Conservation (phyloP, 2,797 vertebrate species). For the Malacoraja senta region DNA sequence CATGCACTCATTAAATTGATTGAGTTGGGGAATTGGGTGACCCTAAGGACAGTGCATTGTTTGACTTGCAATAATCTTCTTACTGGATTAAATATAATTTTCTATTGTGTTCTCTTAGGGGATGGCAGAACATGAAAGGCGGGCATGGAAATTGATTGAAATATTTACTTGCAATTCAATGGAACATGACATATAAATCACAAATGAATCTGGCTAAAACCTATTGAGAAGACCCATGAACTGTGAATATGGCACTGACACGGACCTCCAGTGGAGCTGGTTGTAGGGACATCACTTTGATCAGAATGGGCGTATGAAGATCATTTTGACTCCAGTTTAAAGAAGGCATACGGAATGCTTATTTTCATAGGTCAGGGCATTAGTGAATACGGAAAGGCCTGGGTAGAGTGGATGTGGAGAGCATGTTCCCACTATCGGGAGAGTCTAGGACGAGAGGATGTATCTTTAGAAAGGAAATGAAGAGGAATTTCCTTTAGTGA, state of each 20-base stretch:
- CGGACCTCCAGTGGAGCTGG: background rate
- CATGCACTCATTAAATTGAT: background rate
- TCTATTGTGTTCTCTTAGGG: background rate
- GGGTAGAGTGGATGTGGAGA: too few relatives aligned
- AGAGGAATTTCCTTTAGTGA: too few relatives aligned
- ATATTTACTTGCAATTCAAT: background rate
- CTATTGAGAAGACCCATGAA: background rate
- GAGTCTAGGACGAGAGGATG: too few relatives aligned
- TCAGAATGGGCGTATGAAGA: background rate
- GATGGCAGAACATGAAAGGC: background rate
- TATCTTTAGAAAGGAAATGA: too few relatives aligned
- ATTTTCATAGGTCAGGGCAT: too few relatives aligned
- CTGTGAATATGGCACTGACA: background rate
- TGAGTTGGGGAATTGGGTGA: conserved; percentile 1
- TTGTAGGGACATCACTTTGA: background rate
- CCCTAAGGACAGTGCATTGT: background rate
- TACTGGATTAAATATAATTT: background rate
- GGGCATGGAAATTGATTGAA: background rate
- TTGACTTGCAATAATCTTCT: background rate
- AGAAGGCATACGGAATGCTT: too few relatives aligned
- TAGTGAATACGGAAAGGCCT: too few relatives aligned
- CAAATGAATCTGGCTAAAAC: background rate
- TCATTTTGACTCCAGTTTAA: background rate
- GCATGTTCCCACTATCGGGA: too few relatives aligned
- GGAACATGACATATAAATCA: background rate